A percentile compares a stretch with the other conserved stretches of the same genome.
phyloP scores from a whole-genome alignment of 2,888 invertebrate species.

The Epiblema foenella region DNA sequence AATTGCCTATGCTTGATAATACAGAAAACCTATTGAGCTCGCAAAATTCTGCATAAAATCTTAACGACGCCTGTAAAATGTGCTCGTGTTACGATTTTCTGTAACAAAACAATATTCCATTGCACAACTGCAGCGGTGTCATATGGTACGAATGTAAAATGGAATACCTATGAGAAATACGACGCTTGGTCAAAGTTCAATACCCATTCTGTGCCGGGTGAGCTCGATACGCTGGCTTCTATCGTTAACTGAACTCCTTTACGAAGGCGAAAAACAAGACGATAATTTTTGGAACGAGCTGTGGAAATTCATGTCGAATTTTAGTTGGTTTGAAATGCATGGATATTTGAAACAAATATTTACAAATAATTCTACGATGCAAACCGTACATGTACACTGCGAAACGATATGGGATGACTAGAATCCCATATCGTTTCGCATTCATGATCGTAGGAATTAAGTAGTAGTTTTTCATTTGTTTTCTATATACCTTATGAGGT shows the following conservation, averaged over 20 bases:
- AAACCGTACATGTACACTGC: too few relatives aligned
- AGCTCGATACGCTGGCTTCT: slow-evolving; percentile 32
- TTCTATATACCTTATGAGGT: too few relatives aligned
- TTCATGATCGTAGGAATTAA: too few relatives aligned
- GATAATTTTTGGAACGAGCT: neutral
- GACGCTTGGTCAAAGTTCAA: slow-evolving; percentile 44
- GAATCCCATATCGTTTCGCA: neutral
- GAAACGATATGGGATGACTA: too few relatives aligned
- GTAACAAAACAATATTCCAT: slow-evolving; percentile 51
- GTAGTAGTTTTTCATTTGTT: too few relatives aligned
- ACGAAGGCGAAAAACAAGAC: neutral
- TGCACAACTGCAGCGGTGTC: slow-evolving; percentile 54
- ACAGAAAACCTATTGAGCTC: slow-evolving; percentile 21
- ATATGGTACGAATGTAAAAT: slow-evolving; percentile 45
- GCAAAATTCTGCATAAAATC: slow-evolving; percentile 24
- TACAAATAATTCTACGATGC: neutral
- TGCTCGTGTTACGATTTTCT: slow-evolving; percentile 39
- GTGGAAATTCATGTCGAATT: neutral
- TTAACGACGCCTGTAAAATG: slow-evolving; percentile 33
- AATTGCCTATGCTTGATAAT: slow-evolving; percentile 12
- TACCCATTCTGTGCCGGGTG: slow-evolving; percentile 34
- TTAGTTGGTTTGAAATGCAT: neutral
- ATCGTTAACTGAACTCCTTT: slow-evolving; percentile 22
- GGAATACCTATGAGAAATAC: slow-evolving; percentile 43
- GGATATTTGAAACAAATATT: neutral